Percentiles rank a stretch among this genome's conserved stretches.
These are phyloP conservation scores for Eulithis prunata DNA, from an alignment of 2,888 invertebrate genomes.

Conservation along the genomic window DNA sequence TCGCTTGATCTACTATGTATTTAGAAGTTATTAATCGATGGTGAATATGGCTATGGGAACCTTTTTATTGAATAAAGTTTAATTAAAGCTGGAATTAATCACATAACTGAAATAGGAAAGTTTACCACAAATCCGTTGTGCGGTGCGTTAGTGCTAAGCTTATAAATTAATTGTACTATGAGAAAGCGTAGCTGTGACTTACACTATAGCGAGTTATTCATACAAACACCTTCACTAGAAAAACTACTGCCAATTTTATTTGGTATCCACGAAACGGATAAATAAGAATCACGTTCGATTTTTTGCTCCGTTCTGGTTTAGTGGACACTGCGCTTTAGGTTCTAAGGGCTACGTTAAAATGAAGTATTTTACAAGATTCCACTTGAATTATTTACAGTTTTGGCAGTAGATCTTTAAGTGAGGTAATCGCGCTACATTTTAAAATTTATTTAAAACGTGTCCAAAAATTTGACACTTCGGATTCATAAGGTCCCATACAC, in stretches of 20 bases:
- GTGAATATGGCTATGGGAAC: no score
- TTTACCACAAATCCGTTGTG: constrained; percentile 53
- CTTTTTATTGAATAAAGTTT: constrained; percentile 2
- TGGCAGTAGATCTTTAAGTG: constrained; percentile 30
- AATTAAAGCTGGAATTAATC: constrained; percentile 35
- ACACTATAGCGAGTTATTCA: constrained; percentile 42
- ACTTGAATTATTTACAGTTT: constrained; percentile 19
- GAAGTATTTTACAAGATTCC: constrained; percentile 6
- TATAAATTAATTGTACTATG: constrained; percentile 66
- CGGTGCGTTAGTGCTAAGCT: constrained; percentile 55
- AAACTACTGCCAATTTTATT: constrained; percentile 13
- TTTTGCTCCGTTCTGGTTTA: constrained; percentile 2
- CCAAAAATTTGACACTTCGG: constrained; percentile 71
- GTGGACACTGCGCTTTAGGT: constrained; percentile 5
- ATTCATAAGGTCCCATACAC: constrained; percentile 44
- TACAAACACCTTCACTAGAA: constrained; percentile 45
- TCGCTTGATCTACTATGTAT: no score
- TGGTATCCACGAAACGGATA: no score
- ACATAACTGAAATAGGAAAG: constrained; percentile 46
- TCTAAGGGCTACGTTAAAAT: constrained; percentile 5
- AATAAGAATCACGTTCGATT: background rate
- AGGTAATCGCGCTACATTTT: constrained; percentile 37
- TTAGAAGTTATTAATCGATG: no score
- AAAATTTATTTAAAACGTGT: constrained; percentile 52
- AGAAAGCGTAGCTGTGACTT: constrained; percentile 66